These are phyloP conservation scores for Procambarus virginalis DNA, from an alignment of 1,140 invertebrate genomes.

Conservation along the genomic window DNA sequence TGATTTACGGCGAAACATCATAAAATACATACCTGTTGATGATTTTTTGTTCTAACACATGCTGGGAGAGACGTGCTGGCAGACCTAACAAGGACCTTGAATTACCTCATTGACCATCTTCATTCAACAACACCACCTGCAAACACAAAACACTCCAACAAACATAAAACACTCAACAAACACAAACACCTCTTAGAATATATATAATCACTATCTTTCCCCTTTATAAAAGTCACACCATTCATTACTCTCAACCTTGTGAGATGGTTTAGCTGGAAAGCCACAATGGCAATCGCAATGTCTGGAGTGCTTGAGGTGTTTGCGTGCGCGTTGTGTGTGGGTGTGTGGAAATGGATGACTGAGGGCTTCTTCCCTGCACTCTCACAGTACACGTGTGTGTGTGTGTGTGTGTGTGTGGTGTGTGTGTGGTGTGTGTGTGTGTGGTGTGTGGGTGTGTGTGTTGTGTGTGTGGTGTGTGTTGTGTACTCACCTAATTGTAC, in stretches of 20 bases:
- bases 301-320: not conserved
- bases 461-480: too few relatives aligned
- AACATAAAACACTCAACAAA: not conserved
- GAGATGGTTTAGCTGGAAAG: not conserved
- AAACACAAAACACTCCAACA: not conserved
- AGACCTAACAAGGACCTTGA: not conserved
- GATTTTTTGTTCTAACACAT: not conserved
- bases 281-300: not conserved
- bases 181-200: not conserved
- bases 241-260: too few relatives aligned
- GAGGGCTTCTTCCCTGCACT: too few relatives aligned
- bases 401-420: too few relatives aligned
- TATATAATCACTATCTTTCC: not conserved
- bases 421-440: too few relatives aligned
- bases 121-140: not conserved
- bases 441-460: too few relatives aligned
- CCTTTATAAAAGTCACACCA: not conserved
- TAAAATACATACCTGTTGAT: conserved; percentile 44
- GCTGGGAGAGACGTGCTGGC: not conserved
- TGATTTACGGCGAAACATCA: conserved; percentile 40
- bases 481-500: too few relatives aligned
- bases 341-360: too few relatives aligned
- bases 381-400: too few relatives aligned
- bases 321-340: too few relatives aligned
- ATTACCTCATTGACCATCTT: not conserved